Conservation (phyloP, 2,113 vertebrate species). For the Sander vitreus region DNA sequence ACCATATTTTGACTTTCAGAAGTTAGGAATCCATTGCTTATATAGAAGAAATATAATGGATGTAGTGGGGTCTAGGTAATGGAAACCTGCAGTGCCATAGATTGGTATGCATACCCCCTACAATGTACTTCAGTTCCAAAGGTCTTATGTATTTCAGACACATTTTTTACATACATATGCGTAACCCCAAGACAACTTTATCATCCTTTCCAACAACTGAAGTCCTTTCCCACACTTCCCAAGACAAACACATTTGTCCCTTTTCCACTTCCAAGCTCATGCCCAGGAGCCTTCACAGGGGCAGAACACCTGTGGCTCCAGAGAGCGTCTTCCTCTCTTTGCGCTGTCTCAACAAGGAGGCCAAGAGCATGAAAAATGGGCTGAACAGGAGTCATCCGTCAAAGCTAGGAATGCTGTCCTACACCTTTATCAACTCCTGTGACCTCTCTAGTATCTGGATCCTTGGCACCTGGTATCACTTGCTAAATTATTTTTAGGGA, state of each 20-base stretch:
- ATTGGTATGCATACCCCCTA: neutral
- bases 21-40: neutral
- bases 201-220: conserved; percentile 36
- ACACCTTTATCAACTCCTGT: conserved; percentile 53
- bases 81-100: neutral
- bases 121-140: neutral
- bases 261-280: conserved; percentile 14
- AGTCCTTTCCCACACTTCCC: conserved; percentile 12
- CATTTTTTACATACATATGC: neutral
- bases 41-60: conserved; percentile 1
- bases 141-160: neutral
- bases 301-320: conserved; percentile 70
- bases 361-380: conserved; percentile 71
- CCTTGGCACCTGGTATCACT: conserved; percentile 52
- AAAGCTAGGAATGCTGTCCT: conserved; percentile 70
- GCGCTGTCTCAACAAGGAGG: conserved; percentile 52
- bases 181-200: conserved; percentile 2
- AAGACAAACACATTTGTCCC: conserved; percentile 3
- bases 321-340: conserved; percentile 9
- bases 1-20: neutral
- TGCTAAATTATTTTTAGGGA: conserved; percentile 56
- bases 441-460: conserved; percentile 41
- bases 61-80: neutral
- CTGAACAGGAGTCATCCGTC: conserved; percentile 69
- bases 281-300: conserved; percentile 33